Conservation (phyloP, 2,888 invertebrate genomes). For the Sarcophaga rosellei region DNA sequence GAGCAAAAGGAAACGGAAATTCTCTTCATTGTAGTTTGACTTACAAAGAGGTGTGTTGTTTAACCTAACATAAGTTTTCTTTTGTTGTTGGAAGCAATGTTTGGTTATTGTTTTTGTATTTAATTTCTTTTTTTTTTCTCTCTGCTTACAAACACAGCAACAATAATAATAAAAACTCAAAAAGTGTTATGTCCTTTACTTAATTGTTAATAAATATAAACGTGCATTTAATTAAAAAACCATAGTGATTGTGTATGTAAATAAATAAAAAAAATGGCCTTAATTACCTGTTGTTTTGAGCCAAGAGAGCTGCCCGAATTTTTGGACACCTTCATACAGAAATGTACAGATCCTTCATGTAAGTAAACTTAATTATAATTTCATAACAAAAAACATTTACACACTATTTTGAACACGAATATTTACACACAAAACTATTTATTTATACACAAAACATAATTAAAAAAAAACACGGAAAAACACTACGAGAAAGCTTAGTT, state of each 20-base stretch:
- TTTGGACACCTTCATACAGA: constrained; percentile 88
- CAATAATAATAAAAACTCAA: neutral
- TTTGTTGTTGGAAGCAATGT: neutral
- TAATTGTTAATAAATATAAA: neutral
- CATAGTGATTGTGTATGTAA: neutral
- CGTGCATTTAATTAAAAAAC: constrained; percentile 14
- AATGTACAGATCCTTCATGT: constrained; percentile 92
- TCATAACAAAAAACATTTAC: neutral
- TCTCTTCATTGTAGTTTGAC: too few relatives aligned
- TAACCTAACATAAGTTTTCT: neutral
- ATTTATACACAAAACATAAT: too few relatives aligned
- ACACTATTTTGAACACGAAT: neutral
- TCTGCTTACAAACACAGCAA: neutral
- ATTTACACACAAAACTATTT: too few relatives aligned
- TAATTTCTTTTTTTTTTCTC: neutral
- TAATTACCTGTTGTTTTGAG: constrained; percentile 90
- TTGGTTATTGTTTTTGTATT: neutral
- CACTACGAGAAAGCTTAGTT: too few relatives aligned
- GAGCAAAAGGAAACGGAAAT: constrained; percentile 52
- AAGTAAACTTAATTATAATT: constrained; percentile 82
- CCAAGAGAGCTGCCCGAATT: constrained; percentile 88
- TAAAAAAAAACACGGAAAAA: too few relatives aligned
- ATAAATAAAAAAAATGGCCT: constrained; percentile 73
- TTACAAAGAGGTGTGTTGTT: too few relatives aligned
- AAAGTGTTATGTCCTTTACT: constrained; percentile 9